A percentile compares a stretch with the other conserved stretches of the same genome.
These are phyloP conservation scores for Linnaemya vulpina DNA, from an alignment of 2,888 invertebrate genomes.

Conservation along the genomic window DNA sequence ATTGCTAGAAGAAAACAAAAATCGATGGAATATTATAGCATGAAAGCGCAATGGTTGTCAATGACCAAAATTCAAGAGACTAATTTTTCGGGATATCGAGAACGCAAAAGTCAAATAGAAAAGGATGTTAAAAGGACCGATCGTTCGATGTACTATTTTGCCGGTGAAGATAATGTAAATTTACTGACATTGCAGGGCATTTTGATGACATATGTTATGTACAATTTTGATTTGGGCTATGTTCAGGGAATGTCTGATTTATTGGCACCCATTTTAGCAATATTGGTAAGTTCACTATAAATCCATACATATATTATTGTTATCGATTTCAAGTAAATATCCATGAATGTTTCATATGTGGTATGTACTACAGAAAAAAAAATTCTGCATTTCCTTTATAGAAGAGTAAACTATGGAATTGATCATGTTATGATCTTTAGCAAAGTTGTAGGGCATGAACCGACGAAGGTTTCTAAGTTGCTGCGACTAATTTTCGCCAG, in stretches of 20 bases:
- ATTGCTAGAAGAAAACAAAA: conserved; percentile 88
- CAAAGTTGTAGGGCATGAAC: no score
- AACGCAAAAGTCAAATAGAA: conserved; percentile 96
- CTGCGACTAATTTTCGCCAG: no score
- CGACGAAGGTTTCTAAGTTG: no score
- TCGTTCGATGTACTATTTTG: conserved; percentile 93
- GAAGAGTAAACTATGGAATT: no score
- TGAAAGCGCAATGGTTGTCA: conserved; percentile 98
- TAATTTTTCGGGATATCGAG: conserved; percentile 93
- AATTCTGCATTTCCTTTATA: no score
- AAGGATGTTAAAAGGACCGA: conserved; percentile 99
- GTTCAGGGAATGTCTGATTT: conserved; percentile 99
- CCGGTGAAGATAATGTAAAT: conserved; percentile 97
- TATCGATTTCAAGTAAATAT: no score
- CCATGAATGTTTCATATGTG: no score
- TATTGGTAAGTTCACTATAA: conserved; percentile 80
- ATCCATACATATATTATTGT: no score
- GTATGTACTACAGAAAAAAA: no score
- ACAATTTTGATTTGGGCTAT: conserved; percentile 98
- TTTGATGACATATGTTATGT: conserved; percentile 99
- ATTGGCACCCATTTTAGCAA: conserved; percentile 93
- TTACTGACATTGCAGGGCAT: conserved; percentile 93
- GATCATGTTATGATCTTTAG: no score
- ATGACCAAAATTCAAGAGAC: conserved; percentile 94
- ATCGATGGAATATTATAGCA: conserved; percentile 93